Evolutionary conservation across 2,113 vertebrate species (phyloP), one percentile per base, ranked within the genome.

Genomic region (Mobula hypostoma): DNA sequence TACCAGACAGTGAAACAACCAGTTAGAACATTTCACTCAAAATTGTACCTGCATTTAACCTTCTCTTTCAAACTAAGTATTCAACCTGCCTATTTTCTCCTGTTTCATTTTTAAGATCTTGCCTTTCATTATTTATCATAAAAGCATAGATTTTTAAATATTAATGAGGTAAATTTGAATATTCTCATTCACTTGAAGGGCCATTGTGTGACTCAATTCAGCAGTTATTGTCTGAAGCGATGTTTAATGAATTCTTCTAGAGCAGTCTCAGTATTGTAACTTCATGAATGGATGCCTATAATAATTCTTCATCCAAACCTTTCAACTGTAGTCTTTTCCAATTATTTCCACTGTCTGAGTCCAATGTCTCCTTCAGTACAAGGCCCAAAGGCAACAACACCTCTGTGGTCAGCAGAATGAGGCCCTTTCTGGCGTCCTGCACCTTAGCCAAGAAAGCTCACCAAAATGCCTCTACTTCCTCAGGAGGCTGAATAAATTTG

Each of bases 141-240:
- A 90, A 90, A 90, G 85, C 85, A 29, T 14, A 90, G 85, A n/a
- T 66, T 90, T 90, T 66, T 66, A 90, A 90, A 90, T 90, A 90
- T 90, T 90, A 66, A 90, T 66, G 61, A 7, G 1, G n/a, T 90
- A 29, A 90, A 32, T 66, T 68, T 90, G 29, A 90, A 90, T 90
- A 90, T 90, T 90, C 63, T 19, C 66, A 74, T 90, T 61, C 85
- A 66, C 61, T 87, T 61, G 56, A 61, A 27, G 58, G 83, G 29
- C 56, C 56, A 61, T 29, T 61, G 5, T 61, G 32, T 21, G 6
- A 32, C 61, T 32, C 61, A 66, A 63, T 66, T 90, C 12, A 19
- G 19, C 85, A 19, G 61, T 17, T 66, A 87, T 63, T 87, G 56
- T 87, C 56, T 29, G 83, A 29, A 32, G 61, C 32, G 85, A 66